Base-by-base conservation (phyloP, 2,888 invertebrate genomes). In the Cartodere bifasciata region DNA sequence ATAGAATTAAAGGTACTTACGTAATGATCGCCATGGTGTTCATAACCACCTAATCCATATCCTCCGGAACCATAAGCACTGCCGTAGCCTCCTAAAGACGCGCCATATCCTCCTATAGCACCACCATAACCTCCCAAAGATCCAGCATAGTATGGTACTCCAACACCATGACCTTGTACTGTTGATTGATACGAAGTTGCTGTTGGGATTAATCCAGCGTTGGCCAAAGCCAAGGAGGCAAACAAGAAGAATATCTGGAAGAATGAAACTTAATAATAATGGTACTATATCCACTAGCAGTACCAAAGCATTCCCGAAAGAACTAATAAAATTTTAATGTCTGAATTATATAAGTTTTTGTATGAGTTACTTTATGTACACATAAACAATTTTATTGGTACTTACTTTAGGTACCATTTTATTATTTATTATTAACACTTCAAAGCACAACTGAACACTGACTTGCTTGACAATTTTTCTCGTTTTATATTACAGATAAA, bases 11-110 rank as follows among this genome's bases (percentile, higher is more conserved):
- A n/a, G n/a, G n/a, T n/a, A 63, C 71, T 68, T 52, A 74, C 74
- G 56, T 72, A 73, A 52, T 74, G 74, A 49, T 74, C 74, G 12
- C 73, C 68, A 44, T 68, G 70, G 43, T 72, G 68, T 31, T 71
- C 31, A 26, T 31, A 31, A 11, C 13, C 12, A 22, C n/a, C n/a
- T n/a, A n/a, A n/a, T n/a, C 16, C 22, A 14, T 25, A 31, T 14
- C 31, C 26, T 9, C 11, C 26, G 12, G n/a, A n/a, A n/a, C n/a
- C n/a, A n/a, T n/a, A n/a, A 11, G 64, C 64, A 2, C 41, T 42
- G 15, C 25, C 29, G 7, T 41, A 34, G 26, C n/a, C n/a, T n/a
- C n/a, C n/a, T 32, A 28, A 3, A 33, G 32, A 17, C 24, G 34
- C 7, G 36, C 28, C 12, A 35, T 30, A 13, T 35, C 16, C 7